Conservation (phyloP, 2,113 vertebrate genomes). For the Antechinus stuartii region DNA sequence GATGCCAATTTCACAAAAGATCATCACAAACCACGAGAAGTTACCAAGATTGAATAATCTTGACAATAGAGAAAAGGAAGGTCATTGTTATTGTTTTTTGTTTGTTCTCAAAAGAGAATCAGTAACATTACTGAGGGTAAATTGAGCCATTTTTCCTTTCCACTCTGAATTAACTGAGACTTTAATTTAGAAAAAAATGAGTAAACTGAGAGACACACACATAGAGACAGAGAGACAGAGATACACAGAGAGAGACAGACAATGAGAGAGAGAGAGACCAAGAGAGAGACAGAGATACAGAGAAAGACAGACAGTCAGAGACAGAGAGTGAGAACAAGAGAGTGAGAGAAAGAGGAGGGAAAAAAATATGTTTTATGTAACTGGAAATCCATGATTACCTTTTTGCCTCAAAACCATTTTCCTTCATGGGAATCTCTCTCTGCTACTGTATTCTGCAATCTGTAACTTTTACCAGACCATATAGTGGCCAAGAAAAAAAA, state of each 20-base stretch:
- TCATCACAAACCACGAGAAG: background rate
- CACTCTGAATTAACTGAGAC: too few relatives aligned
- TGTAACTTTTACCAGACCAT: slow-evolving; percentile 83
- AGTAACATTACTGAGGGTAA: too few relatives aligned
- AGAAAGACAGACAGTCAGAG: too few relatives aligned
- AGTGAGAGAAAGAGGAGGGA: too few relatives aligned
- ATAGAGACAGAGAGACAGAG: background rate
- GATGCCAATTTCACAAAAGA: too few relatives aligned
- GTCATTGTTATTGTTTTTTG: too few relatives aligned
- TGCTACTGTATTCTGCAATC: slow-evolving; percentile 79
- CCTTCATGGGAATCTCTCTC: slow-evolving; percentile 88
- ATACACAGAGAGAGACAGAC: too few relatives aligned
- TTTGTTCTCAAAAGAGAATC: too few relatives aligned
- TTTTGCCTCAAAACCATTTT: slow-evolving; percentile 97
- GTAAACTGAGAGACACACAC: too few relatives aligned
- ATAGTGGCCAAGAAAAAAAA: slow-evolving; percentile 82
- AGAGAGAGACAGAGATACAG: background rate
- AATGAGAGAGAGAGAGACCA: background rate
- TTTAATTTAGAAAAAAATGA: too few relatives aligned
- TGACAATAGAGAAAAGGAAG: background rate
- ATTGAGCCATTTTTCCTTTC: too few relatives aligned
- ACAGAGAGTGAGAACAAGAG: too few relatives aligned
- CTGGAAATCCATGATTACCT: slow-evolving; percentile 98
- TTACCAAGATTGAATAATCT: background rate
- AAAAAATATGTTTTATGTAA: slow-evolving; percentile 89